Evolutionary conservation across 2,888 invertebrate genomes (phyloP), one percentile per base, ranked within the genome.

Genomic region (Sarcophaga subvicina): DNA sequence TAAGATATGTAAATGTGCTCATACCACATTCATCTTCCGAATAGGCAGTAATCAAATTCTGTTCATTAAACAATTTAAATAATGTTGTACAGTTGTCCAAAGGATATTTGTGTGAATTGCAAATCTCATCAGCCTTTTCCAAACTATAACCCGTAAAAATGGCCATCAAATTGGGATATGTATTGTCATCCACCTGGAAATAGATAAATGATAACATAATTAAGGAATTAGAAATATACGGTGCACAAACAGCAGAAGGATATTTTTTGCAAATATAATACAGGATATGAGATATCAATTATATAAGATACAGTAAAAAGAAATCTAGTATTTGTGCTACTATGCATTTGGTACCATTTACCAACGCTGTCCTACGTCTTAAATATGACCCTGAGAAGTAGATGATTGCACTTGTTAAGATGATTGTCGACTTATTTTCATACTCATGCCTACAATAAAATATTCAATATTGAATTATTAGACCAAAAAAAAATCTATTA

Each of bases 151-250:
- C 98, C 0, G 96, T 95, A 4, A 97, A 93, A 63, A 96, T 94
- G 0, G 97, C 96, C 94, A 98, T 96, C 71, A 98, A 92, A 93
- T 98, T 98, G 0, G 98, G 97, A 90, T 96, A 97, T 0, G 98
- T 98, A 90, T 98, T 98, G 89, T 98, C 98, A 0, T 95, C 97
- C 82, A 96, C 94, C 95, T 97, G 91, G 37, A 64, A 84, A 47
- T 63, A 54, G 3, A 66, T 12, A 64, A 59, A n/a, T 17, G 14
- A 59, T n/a, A 59, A 59, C 59, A 14, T 25, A 64, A 25, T 63
- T 63, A 12, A 63, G 25, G 10, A 10, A 20, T 22, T 64, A 25
- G 25, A 22, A 64, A 25, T 25, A 63, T 2, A 12, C 3, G 22
- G 25, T 0, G 20, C 25, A 10, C 8, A 66, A 66, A 66, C 17